Base-by-base conservation (phyloP, 2,113 vertebrate genomes). In the Rallus limicola region DNA sequence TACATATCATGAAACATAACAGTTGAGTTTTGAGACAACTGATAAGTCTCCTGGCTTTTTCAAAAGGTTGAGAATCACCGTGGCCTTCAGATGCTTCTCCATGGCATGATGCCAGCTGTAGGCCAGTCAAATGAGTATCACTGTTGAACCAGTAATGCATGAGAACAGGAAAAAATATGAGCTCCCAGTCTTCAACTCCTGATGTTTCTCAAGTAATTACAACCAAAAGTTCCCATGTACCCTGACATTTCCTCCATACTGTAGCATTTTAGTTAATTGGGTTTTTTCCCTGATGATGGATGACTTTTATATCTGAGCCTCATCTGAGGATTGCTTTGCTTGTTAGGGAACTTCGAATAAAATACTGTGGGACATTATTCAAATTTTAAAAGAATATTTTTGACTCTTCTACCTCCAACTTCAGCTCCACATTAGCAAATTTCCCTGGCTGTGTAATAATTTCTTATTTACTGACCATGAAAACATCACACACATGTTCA, bases 171-270 rank as follows among this genome's bases (percentile, higher is more conserved):
- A 83, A 92, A 84, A 60, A 20, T 75, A 50, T 18, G 44, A 86
- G 34, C 20, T 82, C 38, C 31, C 77, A 64, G 26, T 88, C 34
- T 60, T 86, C 48, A 34, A 63, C 2, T 24, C 34, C 82, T 64
- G 55, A 65, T 80, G 65, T 88, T 96, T 86, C 76, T 84, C 42
- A 92, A 83, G 63, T 67, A 93, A 94, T 86, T 92, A 90, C 31
- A 95, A 59, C 20, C 42, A 86, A 23, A 95, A 88, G 40, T 84
- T 90, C 52, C 25, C 80, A 48, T 13, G 7, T 84, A 34, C 69
- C 34, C 85, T 92, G 76, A 67, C 82, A 81, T 86, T 93, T 90
- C 76, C 23, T 90, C 74, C 3, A 2, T 44, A 56, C 34, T 81
- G 21, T 0, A 83, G 36, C 46, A 93, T 86, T 88, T 90, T 38